phyloP scores from a whole-genome alignment of 2,888 invertebrate genomes.

The Odontocolon sp. region DNA sequence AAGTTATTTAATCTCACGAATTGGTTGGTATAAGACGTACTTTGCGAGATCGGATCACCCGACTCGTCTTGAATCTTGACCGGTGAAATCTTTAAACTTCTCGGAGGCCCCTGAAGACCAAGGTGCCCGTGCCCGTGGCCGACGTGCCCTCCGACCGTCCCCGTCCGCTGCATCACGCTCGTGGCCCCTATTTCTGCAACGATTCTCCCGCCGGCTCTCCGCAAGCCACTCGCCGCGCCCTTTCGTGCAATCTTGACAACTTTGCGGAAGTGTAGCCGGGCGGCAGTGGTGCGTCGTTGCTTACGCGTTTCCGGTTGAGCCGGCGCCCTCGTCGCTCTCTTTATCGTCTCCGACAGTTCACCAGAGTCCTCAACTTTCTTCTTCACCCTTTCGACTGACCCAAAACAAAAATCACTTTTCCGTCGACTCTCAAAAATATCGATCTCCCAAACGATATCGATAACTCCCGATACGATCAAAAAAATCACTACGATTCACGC shows the following conservation, averaged over 20 bases:
- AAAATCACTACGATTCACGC: too few relatives aligned
- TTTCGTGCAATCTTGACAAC: slow-evolving; percentile 77
- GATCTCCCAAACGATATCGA: too few relatives aligned
- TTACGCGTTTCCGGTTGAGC: slow-evolving; percentile 39
- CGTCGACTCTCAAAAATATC: too few relatives aligned
- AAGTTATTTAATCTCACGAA: too few relatives aligned
- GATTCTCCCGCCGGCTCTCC: slow-evolving; percentile 69
- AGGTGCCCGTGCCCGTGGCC: slow-evolving; percentile 77
- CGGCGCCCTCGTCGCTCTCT: not conserved
- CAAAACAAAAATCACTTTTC: not conserved
- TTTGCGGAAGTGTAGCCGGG: slow-evolving; percentile 38
- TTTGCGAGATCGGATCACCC: slow-evolving; percentile 76
- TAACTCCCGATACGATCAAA: too few relatives aligned
- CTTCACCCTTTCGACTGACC: too few relatives aligned
- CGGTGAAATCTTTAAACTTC: slow-evolving; percentile 77
- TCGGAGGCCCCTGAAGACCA: slow-evolving; percentile 78
- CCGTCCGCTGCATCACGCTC: slow-evolving; percentile 75
- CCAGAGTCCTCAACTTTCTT: not conserved
- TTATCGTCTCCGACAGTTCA: not conserved
- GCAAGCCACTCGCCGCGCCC: slow-evolving; percentile 69
- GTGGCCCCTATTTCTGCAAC: slow-evolving; percentile 75
- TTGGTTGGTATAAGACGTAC: slow-evolving; percentile 69
- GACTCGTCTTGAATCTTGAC: slow-evolving; percentile 78
- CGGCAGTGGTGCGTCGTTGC: slow-evolving; percentile 52
- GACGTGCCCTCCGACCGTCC: slow-evolving; percentile 73